These are phyloP conservation scores for Pangasianodon gigas DNA, from an alignment of 2,113 vertebrate species.

Conservation along the genomic window DNA sequence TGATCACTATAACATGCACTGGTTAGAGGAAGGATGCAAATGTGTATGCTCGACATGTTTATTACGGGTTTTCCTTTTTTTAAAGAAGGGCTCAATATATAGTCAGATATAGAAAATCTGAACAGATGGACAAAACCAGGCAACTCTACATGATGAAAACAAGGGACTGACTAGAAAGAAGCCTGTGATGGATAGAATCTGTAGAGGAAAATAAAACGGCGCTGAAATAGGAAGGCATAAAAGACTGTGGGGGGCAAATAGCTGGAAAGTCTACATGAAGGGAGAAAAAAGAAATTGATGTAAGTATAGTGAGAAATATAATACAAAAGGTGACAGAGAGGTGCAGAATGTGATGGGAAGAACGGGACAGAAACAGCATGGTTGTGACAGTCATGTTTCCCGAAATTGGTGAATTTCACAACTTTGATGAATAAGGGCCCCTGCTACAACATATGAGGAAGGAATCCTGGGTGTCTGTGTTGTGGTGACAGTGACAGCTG, in stretches of 20 bases:
- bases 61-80: neutral
- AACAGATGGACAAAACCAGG: neutral
- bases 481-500: slow-evolving; percentile 13
- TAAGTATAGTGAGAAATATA: neutral
- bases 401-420: neutral
- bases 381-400: neutral
- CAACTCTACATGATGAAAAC: neutral
- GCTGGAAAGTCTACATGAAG: neutral
- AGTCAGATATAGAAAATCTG: neutral
- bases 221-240: neutral
- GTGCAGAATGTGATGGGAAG: neutral
- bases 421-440: neutral
- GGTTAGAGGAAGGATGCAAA: neutral
- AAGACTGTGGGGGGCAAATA: neutral
- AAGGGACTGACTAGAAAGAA: neutral
- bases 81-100: neutral
- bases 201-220: neutral
- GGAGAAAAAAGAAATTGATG: neutral
- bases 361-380: neutral
- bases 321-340: neutral
- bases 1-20: neutral
- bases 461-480: neutral
- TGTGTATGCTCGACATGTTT: neutral
- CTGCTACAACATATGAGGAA: neutral
- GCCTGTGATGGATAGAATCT: neutral